A percentile compares a stretch with the other conserved stretches of the same genome.
Evolutionary conservation across 2,797 vertebrate species (phyloP).

Genomic region (Spinus olivaceus): DNA sequence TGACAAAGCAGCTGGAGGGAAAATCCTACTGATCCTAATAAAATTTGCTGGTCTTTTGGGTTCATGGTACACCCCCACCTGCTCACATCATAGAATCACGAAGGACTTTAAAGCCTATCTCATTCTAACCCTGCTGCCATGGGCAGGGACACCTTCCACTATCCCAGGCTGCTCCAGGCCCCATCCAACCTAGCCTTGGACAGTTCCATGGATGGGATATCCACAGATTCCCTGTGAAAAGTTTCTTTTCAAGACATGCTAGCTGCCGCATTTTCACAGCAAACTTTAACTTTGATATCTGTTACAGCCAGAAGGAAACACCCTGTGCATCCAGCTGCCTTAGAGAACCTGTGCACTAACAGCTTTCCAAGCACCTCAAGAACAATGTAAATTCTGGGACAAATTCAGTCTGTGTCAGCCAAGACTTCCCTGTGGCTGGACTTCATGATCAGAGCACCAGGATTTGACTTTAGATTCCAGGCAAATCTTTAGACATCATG

Average conservation of each 20-base stretch:
- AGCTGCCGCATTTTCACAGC: neutral
- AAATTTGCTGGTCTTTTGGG: neutral
- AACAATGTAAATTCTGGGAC: neutral
- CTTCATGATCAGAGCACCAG: neutral
- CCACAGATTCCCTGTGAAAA: neutral
- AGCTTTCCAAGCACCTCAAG: neutral
- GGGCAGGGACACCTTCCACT: neutral
- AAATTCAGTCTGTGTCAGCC: neutral
- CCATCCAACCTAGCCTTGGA: rapidly evolving
- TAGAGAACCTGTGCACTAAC: neutral
- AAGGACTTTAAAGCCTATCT: neutral
- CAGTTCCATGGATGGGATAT: neutral
- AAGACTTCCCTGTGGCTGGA: neutral
- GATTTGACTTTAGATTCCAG: neutral
- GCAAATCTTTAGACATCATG: neutral
- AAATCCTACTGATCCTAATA: rapidly evolving
- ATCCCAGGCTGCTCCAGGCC: neutral
- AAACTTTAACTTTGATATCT: neutral
- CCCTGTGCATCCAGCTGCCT: neutral
- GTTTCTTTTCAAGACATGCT: neutral
- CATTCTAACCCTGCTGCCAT: neutral
- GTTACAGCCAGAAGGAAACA: neutral
- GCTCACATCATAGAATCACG: neutral
- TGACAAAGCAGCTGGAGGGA: neutral
- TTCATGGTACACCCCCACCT: neutral